Base-by-base conservation (phyloP, 1,140 invertebrate species). In the Drosophila parabipectinata region DNA sequence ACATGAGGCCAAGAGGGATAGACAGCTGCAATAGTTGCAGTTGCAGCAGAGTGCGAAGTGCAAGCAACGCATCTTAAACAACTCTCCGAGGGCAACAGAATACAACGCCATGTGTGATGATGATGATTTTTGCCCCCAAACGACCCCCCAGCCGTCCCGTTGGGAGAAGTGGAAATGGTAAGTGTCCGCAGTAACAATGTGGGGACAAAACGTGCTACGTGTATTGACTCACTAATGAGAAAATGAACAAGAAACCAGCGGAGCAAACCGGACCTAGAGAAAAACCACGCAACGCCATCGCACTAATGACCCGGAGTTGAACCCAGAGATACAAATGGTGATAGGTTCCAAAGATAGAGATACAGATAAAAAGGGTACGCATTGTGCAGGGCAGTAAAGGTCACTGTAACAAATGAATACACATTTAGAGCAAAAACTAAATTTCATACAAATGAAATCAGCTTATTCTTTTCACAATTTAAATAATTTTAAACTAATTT, bases 221-320 rank as follows among this genome's bases (percentile, higher is more conserved):
- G 83, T 78, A 83, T 69, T 78, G 79, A 88, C 79, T 88, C 67
- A 51, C 83, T 88, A 88, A 88, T 88, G 83, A 83, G 83, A 77
- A 88, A 77, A 72, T 83, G 81, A 88, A 63, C 72, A 55, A 59
- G 64, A 39, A 52, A 45, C 32, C 48, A 52, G 60, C 45, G 34
- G 4, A 15, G 37, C 60, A 44, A 51, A 62, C 57, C 45, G 15
- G 24, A 9, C n/a, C 14, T 15, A 6, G 15, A 18, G 28, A 60
- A 37, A 48, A 44, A 66, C 66, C 68, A 73, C 66, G 56, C 67
- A 81, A 72, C 73, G 50, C 34, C 51, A 51, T n/a, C 68, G 56
- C 73, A 81, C 78, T 85, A 85, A 85, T 78, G 82, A 85, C 61
- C 79, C 79, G 63, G 58, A 77, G 77, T 61, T 67, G 34, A 77